Evolutionary conservation across 2,113 vertebrate species (phyloP).

Genomic region (Gnathonemus longibarbis): DNA sequence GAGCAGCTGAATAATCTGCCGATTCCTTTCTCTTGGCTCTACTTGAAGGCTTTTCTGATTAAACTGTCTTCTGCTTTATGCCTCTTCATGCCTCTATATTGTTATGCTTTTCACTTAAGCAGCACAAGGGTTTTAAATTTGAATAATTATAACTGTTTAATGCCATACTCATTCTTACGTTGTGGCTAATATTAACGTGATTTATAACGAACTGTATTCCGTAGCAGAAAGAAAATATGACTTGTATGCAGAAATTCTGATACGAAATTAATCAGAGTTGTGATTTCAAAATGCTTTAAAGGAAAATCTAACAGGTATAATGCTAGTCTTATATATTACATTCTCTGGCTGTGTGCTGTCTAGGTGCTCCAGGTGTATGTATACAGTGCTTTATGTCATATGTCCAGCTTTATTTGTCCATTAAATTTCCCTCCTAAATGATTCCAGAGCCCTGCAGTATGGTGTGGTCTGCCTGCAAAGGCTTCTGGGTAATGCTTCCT

Average conservation of each 20-base stretch:
- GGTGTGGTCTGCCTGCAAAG: neutral
- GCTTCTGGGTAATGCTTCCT: neutral
- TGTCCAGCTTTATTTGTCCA: neutral
- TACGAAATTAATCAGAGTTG: neutral
- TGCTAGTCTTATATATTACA: neutral
- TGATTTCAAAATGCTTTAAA: neutral
- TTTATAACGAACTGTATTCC: neutral
- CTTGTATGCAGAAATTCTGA: neutral
- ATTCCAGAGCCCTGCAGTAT: neutral
- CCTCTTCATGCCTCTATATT: neutral
- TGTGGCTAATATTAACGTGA: neutral
- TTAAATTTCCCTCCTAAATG: neutral
- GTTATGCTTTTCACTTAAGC: neutral
- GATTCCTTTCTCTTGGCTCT: neutral
- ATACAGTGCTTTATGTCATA: neutral
- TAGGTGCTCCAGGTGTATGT: neutral
- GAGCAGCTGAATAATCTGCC: neutral
- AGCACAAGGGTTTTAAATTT: neutral
- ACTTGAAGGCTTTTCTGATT: slow-evolving; percentile 4
- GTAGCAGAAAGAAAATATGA: neutral
- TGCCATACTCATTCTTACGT: neutral
- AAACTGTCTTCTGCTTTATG: neutral
- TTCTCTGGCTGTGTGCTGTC: neutral
- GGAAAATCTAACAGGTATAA: neutral
- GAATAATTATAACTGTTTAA: neutral